A percentile compares a stretch with the other conserved stretches of the same genome.
Evolutionary conservation across 2,113 vertebrate genomes (phyloP).

Genomic region (Dipodomys ordii): DNA sequence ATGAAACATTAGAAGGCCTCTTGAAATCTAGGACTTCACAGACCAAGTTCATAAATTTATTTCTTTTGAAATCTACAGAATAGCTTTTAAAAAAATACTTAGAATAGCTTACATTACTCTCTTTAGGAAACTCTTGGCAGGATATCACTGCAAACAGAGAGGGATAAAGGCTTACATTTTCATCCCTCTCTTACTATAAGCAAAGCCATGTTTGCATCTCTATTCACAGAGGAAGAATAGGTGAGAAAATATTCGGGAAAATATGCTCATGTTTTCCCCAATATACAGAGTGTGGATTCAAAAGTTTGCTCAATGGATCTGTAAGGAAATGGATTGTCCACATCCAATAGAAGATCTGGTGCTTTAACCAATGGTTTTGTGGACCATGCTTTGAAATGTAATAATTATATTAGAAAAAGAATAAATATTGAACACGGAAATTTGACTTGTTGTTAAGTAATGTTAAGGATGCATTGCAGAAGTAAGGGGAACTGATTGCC

Average conservation of each 20-base stretch:
- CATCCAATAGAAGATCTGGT: background rate
- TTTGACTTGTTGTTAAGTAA: no score
- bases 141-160: background rate
- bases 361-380: background rate
- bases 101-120: conserved; percentile 45
- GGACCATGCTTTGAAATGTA: background rate
- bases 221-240: background rate
- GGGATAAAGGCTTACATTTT: conserved; percentile 32
- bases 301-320: background rate
- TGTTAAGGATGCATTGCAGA: background rate
- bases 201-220: conserved; percentile 37
- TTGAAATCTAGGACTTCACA: conserved; percentile 25
- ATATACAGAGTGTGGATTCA: background rate
- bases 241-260: background rate
- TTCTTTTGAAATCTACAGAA: conserved; percentile 40
- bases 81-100: conserved; percentile 33
- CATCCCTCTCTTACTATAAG: conserved; percentile 11
- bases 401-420: conserved; percentile 8
- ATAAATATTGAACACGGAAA: background rate
- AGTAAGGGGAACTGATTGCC: background rate
- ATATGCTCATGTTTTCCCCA: background rate
- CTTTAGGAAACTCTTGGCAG: conserved; percentile 36
- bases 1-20: conserved; percentile 15
- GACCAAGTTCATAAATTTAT: background rate
- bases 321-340: background rate